Evolutionary conservation across 64 coral and sea anemone genomes (phyloP), one percentile per base, ranked within the genome.

Genomic region (Anthopleura sola): DNA sequence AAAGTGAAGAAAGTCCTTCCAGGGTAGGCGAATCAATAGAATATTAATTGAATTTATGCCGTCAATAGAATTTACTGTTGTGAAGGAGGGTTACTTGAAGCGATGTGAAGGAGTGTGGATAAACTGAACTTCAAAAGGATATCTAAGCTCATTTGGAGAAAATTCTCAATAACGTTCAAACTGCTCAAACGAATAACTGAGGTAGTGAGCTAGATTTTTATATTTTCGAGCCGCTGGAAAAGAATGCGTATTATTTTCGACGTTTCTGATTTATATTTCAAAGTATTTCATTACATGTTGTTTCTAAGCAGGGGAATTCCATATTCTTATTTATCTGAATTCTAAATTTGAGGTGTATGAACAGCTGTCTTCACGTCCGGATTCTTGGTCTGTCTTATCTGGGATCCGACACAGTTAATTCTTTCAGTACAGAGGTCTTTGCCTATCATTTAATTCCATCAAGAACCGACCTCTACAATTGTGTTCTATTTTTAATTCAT

Each of bases 1-100:
- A 71, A 71, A 71, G 66, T 71, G 12, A 71, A 71, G 29, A 71
- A 34, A 31, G 66, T 71, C 28, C 66, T 71, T 71, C 66, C 66
- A n/a, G 66, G 66, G 66, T 71, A 71, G 0, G 66, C 34, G 13
- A 1, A 71, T 2, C 7, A 28, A 29, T 16, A 69, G 12, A 31
- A 69, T 0, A 34, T 9, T 6, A n/a, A 19, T 69, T 3, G 13
- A 69, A 15, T 32, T 32, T 31, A 16, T 71, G 11, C 13, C 26
- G 11, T 2, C 0, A 8, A 16, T 31, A 32, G 6, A 68, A 28
- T 12, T 28, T 10, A 28, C 62, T 3, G n/a, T 5, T 68, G 21
- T 23, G 5, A 20, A 24, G n/a, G 23, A n/a, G 21, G 60, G n/a
- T 66, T 66, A 3, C 1, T 44, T 44, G 40, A 40, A 40, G 39